phyloP scores from a whole-genome alignment of 2,113 vertebrate genomes.

The Alligator sinensis region DNA sequence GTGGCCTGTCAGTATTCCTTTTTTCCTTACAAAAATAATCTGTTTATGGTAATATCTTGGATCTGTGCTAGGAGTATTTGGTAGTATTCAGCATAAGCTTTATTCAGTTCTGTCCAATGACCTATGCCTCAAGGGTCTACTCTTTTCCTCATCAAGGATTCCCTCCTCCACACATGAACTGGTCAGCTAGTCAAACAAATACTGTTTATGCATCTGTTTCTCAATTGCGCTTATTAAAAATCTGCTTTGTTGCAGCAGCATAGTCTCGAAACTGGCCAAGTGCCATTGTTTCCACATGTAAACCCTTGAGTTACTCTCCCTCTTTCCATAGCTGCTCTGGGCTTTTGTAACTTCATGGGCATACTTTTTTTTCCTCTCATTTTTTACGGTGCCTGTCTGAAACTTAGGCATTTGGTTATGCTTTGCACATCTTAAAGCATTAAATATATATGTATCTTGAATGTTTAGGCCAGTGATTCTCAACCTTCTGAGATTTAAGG shows the following conservation, averaged over 20 bases:
- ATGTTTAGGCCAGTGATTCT: no score
- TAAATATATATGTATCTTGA: neutral
- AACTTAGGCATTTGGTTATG: neutral
- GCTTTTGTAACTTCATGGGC: slow-evolving; percentile 1
- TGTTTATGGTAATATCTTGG: neutral
- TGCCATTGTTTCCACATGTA: slow-evolving; percentile 52
- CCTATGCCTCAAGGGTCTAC: slow-evolving; percentile 36
- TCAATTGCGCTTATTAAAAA: slow-evolving; percentile 66
- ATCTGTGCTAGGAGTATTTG: slow-evolving; percentile 46
- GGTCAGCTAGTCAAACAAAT: slow-evolving; percentile 53
- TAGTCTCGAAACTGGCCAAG: neutral
- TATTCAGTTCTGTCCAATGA: slow-evolving; percentile 20
- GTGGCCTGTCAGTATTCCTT: neutral
- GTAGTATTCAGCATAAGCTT: neutral
- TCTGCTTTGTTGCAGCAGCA: slow-evolving; percentile 1
- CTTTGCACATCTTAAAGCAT: neutral
- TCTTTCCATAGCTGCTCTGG: slow-evolving; percentile 46
- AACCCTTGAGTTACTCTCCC: slow-evolving; percentile 30
- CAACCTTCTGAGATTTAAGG: no score
- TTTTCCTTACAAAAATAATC: neutral
- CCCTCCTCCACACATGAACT: slow-evolving; percentile 58
- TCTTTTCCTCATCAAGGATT: slow-evolving; percentile 35
- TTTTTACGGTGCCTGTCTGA: neutral
- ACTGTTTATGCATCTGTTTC: slow-evolving; percentile 63
- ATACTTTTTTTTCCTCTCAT: neutral